These are phyloP conservation scores for Blennius ocellaris DNA, from an alignment of 2,113 vertebrate genomes.

Conservation along the genomic window DNA sequence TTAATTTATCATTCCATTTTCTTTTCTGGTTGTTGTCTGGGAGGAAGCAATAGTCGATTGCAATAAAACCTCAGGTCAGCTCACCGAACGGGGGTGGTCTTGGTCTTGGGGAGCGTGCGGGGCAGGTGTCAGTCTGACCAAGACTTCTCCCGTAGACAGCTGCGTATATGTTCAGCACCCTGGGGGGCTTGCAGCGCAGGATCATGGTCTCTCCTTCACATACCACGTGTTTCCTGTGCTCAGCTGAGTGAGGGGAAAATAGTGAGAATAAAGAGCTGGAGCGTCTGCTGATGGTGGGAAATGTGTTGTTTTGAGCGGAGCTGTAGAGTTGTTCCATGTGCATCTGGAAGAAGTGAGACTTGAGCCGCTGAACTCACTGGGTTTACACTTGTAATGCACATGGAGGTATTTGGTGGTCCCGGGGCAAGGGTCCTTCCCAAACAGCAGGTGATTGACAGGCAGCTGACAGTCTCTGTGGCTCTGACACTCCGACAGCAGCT, in stretches of 20 bases:
- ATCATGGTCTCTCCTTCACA: constrained; percentile 91
- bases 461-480: constrained; percentile 92
- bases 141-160: constrained; percentile 89
- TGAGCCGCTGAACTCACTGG: constrained; percentile 87
- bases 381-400: constrained; percentile 97
- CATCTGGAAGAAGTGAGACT: neutral
- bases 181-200: constrained; percentile 91
- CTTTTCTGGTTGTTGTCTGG: neutral
- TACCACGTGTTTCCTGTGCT: constrained; percentile 90
- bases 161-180: constrained; percentile 93
- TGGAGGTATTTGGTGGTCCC: constrained; percentile 93
- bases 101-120: constrained; percentile 64
- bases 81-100: constrained; percentile 87
- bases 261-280: constrained; percentile 2
- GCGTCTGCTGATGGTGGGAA: neutral
- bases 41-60: too few species aligned
- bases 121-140: constrained; percentile 83
- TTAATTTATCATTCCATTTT: neutral
- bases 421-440: constrained; percentile 95
- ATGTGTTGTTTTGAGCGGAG: neutral
- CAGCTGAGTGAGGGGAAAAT: constrained; percentile 79
- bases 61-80: constrained; percentile 53
- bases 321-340: too few species aligned
- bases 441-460: constrained; percentile 92
- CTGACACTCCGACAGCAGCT: constrained; percentile 96